These are phyloP conservation scores for Pemphigus obesinymphae DNA, from an alignment of 1,140 invertebrate genomes.

Conservation along the genomic window DNA sequence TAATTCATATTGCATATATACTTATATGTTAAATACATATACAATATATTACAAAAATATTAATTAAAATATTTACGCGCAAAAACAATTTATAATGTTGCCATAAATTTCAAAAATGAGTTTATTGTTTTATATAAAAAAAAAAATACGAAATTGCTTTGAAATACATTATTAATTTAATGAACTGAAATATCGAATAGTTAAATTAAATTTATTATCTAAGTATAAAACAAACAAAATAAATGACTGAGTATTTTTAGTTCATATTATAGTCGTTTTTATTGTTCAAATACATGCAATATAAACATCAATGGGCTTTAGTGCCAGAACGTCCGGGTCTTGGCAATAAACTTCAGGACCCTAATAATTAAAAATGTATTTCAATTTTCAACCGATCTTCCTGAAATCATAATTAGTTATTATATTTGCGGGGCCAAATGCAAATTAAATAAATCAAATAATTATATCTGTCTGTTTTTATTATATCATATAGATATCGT, in stretches of 20 bases:
- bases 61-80: neutral
- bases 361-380: slow-evolving; percentile 30
- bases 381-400: slow-evolving; percentile 5
- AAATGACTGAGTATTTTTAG: slow-evolving; percentile 37
- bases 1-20: neutral
- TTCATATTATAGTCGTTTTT: slow-evolving; percentile 19
- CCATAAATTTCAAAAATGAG: neutral
- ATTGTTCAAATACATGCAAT: slow-evolving; percentile 32
- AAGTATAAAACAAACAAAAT: slow-evolving; percentile 26
- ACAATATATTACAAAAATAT: neutral
- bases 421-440: neutral
- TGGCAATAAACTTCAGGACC: slow-evolving; percentile 5
- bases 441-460: slow-evolving; percentile 2
- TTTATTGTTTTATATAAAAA: neutral
- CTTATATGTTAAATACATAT: neutral
- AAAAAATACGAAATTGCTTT: neutral
- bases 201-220: slow-evolving; percentile 20
- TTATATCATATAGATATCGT: neutral
- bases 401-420: neutral
- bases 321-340: slow-evolving; percentile 13
- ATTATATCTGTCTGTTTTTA: neutral
- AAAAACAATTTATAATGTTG: neutral
- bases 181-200: slow-evolving; percentile 13
- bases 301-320: slow-evolving; percentile 21
- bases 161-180: slow-evolving; percentile 18